phyloP scores from a whole-genome alignment of 2,888 invertebrate species.

The Sinelater perroti region DNA sequence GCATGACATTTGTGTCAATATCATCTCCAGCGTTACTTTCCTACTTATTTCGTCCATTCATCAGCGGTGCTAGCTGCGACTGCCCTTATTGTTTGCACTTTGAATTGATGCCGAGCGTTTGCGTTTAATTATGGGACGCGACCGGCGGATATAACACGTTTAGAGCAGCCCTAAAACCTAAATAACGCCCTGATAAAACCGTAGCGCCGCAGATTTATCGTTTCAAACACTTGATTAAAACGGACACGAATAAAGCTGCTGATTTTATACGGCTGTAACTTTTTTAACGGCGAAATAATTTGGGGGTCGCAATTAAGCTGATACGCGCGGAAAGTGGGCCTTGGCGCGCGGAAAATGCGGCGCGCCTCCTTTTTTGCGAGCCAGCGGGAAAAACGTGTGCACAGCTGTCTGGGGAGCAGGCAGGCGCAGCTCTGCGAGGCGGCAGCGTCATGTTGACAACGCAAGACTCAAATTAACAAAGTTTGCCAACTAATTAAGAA shows the following conservation, averaged over 20 bases:
- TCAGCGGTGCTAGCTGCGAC: slow-evolving; percentile 22
- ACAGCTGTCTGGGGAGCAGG: slow-evolving; percentile 5
- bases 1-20: slow-evolving; percentile 33
- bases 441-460: slow-evolving; percentile 54
- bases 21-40: slow-evolving; percentile 25
- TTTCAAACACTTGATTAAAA: slow-evolving; percentile 12
- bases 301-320: too few relatives aligned
- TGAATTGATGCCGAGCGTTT: slow-evolving; percentile 30
- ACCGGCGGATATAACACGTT: slow-evolving; percentile 18
- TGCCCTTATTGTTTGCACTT: slow-evolving; percentile 28
- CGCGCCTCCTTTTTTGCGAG: too few relatives aligned
- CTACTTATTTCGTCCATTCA: slow-evolving; percentile 32
- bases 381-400: slow-evolving; percentile 12
- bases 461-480: slow-evolving; percentile 59
- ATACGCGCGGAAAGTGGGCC: too few relatives aligned
- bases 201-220: slow-evolving; percentile 13
- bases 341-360: too few relatives aligned
- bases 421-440: slow-evolving; percentile 1
- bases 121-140: slow-evolving; percentile 30
- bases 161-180: slow-evolving; percentile 17
- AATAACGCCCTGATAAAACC: slow-evolving; percentile 18
- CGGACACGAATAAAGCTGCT: slow-evolving; percentile 1
- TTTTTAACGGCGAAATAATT: too few relatives aligned
- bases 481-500: slow-evolving; percentile 60
- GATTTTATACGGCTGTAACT: neutral